Base-by-base conservation (phyloP, 2,797 vertebrate species). In the Kryptolebias ocellatus region DNA sequence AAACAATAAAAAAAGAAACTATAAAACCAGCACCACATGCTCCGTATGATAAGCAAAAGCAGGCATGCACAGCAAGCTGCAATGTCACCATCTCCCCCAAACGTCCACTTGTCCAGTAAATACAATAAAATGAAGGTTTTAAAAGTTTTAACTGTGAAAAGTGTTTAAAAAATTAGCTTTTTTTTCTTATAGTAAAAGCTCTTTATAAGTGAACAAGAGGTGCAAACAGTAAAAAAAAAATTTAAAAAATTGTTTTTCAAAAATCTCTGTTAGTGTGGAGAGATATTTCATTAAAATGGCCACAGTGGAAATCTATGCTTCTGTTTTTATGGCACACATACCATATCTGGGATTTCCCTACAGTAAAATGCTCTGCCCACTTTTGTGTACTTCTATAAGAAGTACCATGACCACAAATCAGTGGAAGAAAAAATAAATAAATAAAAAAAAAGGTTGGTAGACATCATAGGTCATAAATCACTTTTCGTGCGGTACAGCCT, bases 391-490 rank as follows among this genome's bases (percentile, higher is more conserved):
- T 39, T 2, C 34, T 62, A 65, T 28, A 7, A 11, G 9, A 66
- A 37, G 10, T 44, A 10, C 31, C 39, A 14, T 56, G 8, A 57
- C 64, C 44, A 68, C 59, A 67, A 66, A 78, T 62, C 37, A 53
- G 18, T 15, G 29, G 10, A 24, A 24, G 20, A 24, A 24, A 24
- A 24, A 64, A 18, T 31, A 6, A 70, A 74, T 28, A 45, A 18
- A 29, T 24, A 73, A 51, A 72, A 8, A 57, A 63, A 53, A 12
- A 47, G 34, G 2, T 51, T 27, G 16, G 24, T 17, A 56, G 60
- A 79, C n/a, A 5, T 17, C 7, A 79, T 63, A 77, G 74, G 80
- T 72, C 64, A 78, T 62, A 62, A 62, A 75, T 55, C n/a, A 63
- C 54, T 62, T 69, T 67, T 53, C 24, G 62, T 18, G 20, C 31